Evolutionary conservation across 2,797 vertebrate species (phyloP), one percentile per base, ranked within the genome.

Genomic region (Falco berigora): DNA sequence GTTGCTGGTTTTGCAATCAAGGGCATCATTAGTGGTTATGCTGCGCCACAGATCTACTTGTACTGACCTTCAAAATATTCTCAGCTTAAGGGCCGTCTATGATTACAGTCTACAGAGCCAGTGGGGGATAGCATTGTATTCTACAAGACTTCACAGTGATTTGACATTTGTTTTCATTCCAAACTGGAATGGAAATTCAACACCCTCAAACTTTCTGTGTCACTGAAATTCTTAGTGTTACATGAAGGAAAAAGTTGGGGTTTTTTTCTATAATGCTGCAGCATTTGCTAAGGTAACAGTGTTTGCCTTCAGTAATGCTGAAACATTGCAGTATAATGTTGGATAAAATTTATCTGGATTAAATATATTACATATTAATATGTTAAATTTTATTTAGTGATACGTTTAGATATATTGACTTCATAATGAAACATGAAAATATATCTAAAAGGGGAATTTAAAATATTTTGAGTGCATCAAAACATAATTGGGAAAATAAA

Each of bases 11-110:
- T 90, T 50, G 64, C 74, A 93, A 96, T 63, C 58, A 84, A 67
- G 86, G 53, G 42, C 58, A 20, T 68, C 27, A 34, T 42, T 23
- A 59, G 88, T 25, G 75, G 53, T 17, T 78, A 36, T 23, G 56
- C 27, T 69, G 28, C 75, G 46, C 30, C 42, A 61, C 49, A n/a
- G 59, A 42, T n/a, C 64, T 52, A 36, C 42, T 94, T 69, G 63
- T 46, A 71, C 67, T 93, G 94, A 92, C 94, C 92, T 94, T 77
- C 68, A 71, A 83, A 93, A 63, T 77, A 89, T 83, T 91, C 78
- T 67, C 89, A 91, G 32, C 55, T 44, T 81, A 42, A 92, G 30
- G 10, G 15, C 21, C 56, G 47, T 90, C 72, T 79, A 55, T 0
- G 0, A 47, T 16, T 80, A 32, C 53, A 80, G 38, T 66, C 64